Evolutionary conservation across 2,113 vertebrate genomes (phyloP).

Genomic region (Rattus norvegicus): GRCr8 NC_086036.1:64426501-64427000

Average conservation of each 20-base stretch:
- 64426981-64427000: not conserved
- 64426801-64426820: not conserved
- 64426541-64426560: too few species aligned
- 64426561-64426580: too few species aligned
- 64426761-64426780: not conserved
- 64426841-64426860: too few species aligned
- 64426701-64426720: too few species aligned
- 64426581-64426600: not conserved
- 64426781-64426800: not conserved
- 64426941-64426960: not conserved
- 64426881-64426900: not conserved
- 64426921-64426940: not conserved
- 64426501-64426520: too few species aligned
- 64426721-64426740: not conserved
- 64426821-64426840: not conserved
- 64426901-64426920: not conserved
- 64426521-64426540: not conserved
- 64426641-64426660: too few species aligned
- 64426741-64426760: not conserved
- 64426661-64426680: not conserved
- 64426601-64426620: constrained; percentile 1
- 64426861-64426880: not conserved
- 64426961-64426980: not conserved
- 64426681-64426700: too few species aligned
- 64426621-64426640: too few species aligned